These are phyloP conservation scores for Mayetiola destructor DNA, from an alignment of 2,888 invertebrate genomes.

Conservation along the genomic window DNA sequence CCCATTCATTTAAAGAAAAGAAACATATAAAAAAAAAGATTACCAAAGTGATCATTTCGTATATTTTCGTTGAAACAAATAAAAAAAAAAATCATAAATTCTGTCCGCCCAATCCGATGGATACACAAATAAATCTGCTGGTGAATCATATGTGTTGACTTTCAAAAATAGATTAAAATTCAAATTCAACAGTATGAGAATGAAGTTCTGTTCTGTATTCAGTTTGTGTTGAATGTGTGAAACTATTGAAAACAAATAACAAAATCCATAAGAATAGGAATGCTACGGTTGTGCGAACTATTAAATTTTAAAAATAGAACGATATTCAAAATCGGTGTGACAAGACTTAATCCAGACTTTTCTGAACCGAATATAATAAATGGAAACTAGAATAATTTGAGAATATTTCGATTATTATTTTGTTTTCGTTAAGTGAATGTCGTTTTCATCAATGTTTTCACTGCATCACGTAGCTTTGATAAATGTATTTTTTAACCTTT, in stretches of 20 bases:
- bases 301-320: conserved; percentile 9
- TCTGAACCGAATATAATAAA: not conserved
- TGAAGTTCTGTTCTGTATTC: not conserved
- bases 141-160: not conserved
- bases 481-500: too few species aligned
- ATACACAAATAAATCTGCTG: not conserved
- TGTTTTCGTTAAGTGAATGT: too few species aligned
- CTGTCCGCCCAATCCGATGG: not conserved
- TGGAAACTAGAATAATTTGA: not conserved
- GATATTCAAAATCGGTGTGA: not conserved
- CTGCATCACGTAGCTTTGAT: too few species aligned
- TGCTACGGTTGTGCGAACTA: conserved; percentile 3
- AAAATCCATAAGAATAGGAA: not conserved
- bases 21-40: not conserved
- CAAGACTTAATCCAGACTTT: not conserved
- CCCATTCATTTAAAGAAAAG: not conserved
- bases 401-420: too few species aligned
- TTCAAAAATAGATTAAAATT: not conserved
- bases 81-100: not conserved
- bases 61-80: not conserved
- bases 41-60: not conserved
- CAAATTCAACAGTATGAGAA: not conserved
- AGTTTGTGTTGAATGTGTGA: not conserved
- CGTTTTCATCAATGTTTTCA: too few species aligned
- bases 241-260: not conserved